These are phyloP conservation scores for Hylaeus volcanicus DNA, from an alignment of 1,140 invertebrate species.

Conservation along the genomic window DNA sequence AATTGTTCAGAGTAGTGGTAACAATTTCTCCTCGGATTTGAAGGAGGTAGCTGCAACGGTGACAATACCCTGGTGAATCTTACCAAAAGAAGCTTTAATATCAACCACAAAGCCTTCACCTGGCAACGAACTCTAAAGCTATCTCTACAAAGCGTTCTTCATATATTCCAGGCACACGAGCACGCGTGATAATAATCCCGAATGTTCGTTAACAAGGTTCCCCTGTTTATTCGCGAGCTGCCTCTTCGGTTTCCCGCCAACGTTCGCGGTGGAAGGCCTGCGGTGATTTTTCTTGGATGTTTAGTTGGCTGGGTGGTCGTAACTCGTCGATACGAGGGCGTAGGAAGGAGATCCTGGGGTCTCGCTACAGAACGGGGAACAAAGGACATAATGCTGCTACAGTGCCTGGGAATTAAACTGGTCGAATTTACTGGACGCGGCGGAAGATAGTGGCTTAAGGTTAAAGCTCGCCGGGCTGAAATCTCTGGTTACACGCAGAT, in stretches of 20 bases:
- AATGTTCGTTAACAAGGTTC: neutral
- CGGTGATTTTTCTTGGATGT: constrained; percentile 28
- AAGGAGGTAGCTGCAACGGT: too few species aligned
- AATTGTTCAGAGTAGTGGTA: too few species aligned
- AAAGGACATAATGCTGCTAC: constrained; percentile 29
- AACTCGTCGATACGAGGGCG: constrained; percentile 37
- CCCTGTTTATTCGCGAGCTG: constrained; percentile 1
- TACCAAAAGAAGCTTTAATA: too few species aligned
- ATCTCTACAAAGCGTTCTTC: too few species aligned
- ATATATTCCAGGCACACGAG: too few species aligned
- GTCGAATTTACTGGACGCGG: constrained; percentile 54
- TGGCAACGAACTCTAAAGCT: too few species aligned
- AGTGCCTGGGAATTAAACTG: constrained; percentile 50
- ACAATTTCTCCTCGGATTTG: too few species aligned
- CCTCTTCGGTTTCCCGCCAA: constrained; percentile 8
- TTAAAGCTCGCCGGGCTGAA: constrained; percentile 19
- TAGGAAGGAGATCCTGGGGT: constrained; percentile 16
- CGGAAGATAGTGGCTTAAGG: constrained; percentile 50
- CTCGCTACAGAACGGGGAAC: constrained; percentile 15
- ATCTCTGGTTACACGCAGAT: constrained; percentile 58
- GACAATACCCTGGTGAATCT: too few species aligned
- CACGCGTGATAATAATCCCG: neutral
- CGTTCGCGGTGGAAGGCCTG: neutral
- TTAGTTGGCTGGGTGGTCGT: constrained; percentile 12
- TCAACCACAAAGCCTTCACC: too few species aligned